phyloP scores from a whole-genome alignment of 92 coral and sea anemone species.

The Epizoanthus fatuus region DNA sequence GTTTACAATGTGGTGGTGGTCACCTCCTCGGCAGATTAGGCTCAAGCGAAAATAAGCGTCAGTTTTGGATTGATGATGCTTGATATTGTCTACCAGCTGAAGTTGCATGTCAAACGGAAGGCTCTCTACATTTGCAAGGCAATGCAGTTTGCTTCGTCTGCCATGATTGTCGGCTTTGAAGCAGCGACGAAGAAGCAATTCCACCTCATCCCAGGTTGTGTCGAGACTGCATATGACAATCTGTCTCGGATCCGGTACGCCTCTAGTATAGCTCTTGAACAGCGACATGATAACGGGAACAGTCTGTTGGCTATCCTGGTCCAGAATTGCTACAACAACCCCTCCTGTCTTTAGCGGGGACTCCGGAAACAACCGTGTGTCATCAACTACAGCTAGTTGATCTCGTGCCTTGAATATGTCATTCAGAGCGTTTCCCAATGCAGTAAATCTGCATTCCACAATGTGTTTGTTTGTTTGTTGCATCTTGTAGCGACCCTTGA shows the following conservation, averaged over 20 bases:
- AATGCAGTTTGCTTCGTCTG: slow-evolving; percentile 43
- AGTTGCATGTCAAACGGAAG: slow-evolving; percentile 75
- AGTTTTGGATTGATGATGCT: slow-evolving; percentile 29
- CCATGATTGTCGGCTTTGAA: slow-evolving; percentile 34
- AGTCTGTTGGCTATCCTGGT: slow-evolving; percentile 66
- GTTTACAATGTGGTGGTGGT: slow-evolving; percentile 80
- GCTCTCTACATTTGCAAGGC: slow-evolving; percentile 80
- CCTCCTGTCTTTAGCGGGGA: slow-evolving; percentile 48
- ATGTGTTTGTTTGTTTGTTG: background rate
- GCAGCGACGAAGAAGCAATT: slow-evolving; percentile 66
- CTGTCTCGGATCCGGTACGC: slow-evolving; percentile 59
- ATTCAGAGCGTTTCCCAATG: slow-evolving; percentile 39
- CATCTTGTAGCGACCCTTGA: background rate
- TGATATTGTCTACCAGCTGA: slow-evolving; percentile 72
- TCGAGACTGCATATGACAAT: slow-evolving; percentile 65
- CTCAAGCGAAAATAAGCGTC: slow-evolving; percentile 54
- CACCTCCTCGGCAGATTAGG: slow-evolving; percentile 85
- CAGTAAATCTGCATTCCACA: slow-evolving; percentile 18
- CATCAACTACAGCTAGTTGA: background rate
- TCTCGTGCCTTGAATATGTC: slow-evolving; percentile 1
- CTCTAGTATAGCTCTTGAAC: slow-evolving; percentile 38
- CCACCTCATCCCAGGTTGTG: slow-evolving; percentile 81
- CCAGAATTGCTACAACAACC: slow-evolving; percentile 63
- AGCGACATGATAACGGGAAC: slow-evolving; percentile 70
- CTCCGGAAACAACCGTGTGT: background rate